Percentiles rank a stretch among this genome's conserved stretches.
Evolutionary conservation across 2,888 invertebrate species (phyloP).

Genomic region (Digitonthophagus gazella): DNA sequence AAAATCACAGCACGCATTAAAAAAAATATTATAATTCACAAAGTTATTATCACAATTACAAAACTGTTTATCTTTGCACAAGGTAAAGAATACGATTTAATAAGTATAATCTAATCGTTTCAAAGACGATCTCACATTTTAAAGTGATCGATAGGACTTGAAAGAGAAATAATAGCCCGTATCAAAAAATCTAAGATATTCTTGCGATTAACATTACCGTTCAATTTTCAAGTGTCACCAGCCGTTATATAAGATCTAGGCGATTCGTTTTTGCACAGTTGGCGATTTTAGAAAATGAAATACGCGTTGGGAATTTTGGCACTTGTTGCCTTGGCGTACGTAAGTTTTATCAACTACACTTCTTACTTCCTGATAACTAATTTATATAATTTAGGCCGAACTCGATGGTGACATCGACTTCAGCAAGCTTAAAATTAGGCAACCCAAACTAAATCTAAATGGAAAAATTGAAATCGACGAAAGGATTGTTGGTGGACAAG

Average conservation of each 20-base stretch:
- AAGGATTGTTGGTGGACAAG: constrained; percentile 34
- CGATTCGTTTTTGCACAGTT: neutral
- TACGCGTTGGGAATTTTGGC: constrained; percentile 4
- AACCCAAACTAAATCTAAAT: neutral
- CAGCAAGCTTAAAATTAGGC: neutral
- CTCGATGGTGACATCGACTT: neutral
- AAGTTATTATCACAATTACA: neutral
- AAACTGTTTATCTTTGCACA: neutral
- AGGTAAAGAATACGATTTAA: neutral
- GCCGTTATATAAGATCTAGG: neutral
- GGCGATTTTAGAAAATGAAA: constrained; percentile 7
- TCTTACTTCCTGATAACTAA: too few relatives aligned
- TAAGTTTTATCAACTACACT: constrained; percentile 1
- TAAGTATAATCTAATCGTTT: too few relatives aligned
- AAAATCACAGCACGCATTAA: neutral
- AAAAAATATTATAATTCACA: neutral
- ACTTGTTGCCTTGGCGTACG: neutral
- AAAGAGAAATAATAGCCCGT: neutral
- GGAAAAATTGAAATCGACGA: neutral
- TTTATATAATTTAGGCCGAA: constrained; percentile 7
- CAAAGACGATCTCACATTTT: too few relatives aligned
- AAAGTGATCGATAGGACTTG: too few relatives aligned
- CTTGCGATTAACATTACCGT: neutral
- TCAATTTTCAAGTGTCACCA: neutral
- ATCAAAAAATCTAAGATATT: neutral